Evolutionary conservation across 2,797 vertebrate genomes (phyloP).

Genomic region (Euphonia xanthogaster): DNA sequence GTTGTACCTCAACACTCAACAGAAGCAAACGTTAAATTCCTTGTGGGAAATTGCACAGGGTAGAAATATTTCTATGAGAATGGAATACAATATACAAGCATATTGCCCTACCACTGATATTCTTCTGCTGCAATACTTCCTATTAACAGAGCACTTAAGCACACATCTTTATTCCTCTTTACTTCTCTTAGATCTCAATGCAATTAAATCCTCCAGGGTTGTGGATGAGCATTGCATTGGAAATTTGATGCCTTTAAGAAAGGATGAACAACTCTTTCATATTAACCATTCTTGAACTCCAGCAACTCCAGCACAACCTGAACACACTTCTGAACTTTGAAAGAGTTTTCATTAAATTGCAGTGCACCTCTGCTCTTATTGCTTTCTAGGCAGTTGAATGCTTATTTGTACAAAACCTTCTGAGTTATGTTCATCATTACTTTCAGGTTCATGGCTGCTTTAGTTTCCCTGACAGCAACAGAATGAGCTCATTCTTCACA

Average conservation of each 20-base stretch:
- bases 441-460: neutral
- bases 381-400: neutral
- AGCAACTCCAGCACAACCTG: neutral
- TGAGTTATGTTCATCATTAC: constrained; percentile 1
- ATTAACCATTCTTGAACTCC: neutral
- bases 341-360: neutral
- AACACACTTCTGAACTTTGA: neutral
- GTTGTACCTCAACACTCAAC: neutral
- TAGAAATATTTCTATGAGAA: neutral
- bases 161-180: neutral
- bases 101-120: neutral
- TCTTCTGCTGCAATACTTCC: neutral
- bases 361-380: neutral
- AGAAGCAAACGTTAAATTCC: neutral
- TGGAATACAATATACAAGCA: neutral
- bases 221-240: neutral
- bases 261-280: neutral
- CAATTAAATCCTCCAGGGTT: neutral
- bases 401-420: neutral
- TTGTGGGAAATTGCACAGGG: neutral
- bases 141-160: neutral
- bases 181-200: neutral
- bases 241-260: neutral
- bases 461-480: neutral
- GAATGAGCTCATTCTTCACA: neutral